Evolutionary conservation across 1,140 invertebrate genomes (phyloP), one percentile per base, ranked within the genome.

Genomic region (Orchesella cincta): DNA sequence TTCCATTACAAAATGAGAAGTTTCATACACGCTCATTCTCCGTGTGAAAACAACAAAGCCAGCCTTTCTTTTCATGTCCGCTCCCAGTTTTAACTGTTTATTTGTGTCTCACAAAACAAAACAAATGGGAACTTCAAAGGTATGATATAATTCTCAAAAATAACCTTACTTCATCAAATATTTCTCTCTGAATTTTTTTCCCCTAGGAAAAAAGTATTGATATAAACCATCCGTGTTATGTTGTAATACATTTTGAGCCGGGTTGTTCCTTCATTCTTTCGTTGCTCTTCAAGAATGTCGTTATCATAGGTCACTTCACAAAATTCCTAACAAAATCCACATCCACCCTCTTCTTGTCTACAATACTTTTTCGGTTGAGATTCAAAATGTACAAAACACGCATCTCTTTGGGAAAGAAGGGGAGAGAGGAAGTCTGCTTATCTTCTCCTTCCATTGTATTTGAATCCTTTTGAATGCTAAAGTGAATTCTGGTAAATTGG

Each of bases 301-400:
- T 57, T 57, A 57, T 57, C 52, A 57, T 57, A 57, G 52, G 52
- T 57, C 52, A 57, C 52, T 57, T 57, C 39, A 46, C 39, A 46
- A 46, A 18, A 18, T 46, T 46, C 39, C 39, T 18, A 46, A 46
- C 39, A 46, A 46, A 46, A 8, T 46, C 18, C 18, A 8, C 39
- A 8, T 46, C 39, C 39, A 46, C 39, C 39, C 39, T 46, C 39
- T 46, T 46, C 5, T 46, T 46, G 5, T 5, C 18, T 8, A 5
- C 39, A 8, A 46, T 5, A 46, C 5, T 5, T 46, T 8, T 46
- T 5, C 5, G 39, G 39, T 18, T 8, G 39, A 18, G 18, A 46
- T 8, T 5, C 39, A 46, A 8, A 46, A 46, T 18, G 39, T 8
- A 8, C 5, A 46, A 46, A 46, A 18, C 5, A 46, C 39, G 18